Conservation (phyloP, 2,797 vertebrate species). For the Dermochelys coriacea region DNA sequence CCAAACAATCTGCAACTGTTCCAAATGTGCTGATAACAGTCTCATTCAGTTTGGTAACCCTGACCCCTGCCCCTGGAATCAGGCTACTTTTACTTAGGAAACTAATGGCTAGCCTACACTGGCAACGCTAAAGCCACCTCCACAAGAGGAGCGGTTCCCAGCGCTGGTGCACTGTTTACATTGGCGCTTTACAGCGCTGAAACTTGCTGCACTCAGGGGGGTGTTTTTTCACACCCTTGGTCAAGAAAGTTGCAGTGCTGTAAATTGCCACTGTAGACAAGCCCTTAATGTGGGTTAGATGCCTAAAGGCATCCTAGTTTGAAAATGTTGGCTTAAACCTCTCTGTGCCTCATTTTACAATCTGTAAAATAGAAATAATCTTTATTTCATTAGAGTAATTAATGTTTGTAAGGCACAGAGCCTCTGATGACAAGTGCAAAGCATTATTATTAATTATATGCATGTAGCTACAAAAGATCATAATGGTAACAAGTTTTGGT, state of each 20-base stretch:
- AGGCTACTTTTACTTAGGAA: not conserved
- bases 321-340: not conserved
- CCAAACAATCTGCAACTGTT: slow-evolving; percentile 26
- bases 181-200: too few relatives aligned
- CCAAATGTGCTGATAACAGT: slow-evolving; percentile 50
- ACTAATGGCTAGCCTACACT: not conserved
- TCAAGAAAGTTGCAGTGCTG: too few relatives aligned
- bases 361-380: not conserved
- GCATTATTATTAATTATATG: not conserved
- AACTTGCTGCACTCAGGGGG: too few relatives aligned
- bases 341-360: not conserved
- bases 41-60: slow-evolving; percentile 48
- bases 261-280: too few relatives aligned
- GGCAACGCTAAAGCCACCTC: too few relatives aligned
- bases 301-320: not conserved
- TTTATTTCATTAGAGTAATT: not conserved
- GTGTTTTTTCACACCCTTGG: too few relatives aligned
- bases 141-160: too few relatives aligned
- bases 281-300: not conserved
- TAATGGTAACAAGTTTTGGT: not conserved
- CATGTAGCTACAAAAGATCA: not conserved
- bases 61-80: slow-evolving; percentile 36
- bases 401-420: not conserved
- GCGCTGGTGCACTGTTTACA: too few relatives aligned
- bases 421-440: not conserved